Conservation (phyloP, 1,140 invertebrate species). For the Acromyrmex charruanus region DNA sequence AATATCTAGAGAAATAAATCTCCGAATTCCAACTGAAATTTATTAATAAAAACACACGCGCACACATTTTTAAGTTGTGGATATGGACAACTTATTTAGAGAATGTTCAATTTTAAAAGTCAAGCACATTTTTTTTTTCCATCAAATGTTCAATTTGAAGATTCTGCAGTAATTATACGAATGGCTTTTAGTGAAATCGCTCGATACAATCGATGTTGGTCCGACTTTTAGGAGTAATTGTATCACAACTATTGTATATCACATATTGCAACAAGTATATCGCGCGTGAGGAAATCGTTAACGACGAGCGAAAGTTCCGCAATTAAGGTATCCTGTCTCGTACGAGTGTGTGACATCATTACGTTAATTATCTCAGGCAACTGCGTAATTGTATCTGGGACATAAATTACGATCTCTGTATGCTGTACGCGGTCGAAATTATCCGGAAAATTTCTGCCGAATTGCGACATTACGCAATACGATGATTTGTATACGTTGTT, state of each 20-base stretch:
- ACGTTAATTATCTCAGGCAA: constrained; percentile 47
- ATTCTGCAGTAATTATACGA: neutral
- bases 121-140: neutral
- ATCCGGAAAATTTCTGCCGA: neutral
- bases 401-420: constrained; percentile 48
- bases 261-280: constrained; percentile 35
- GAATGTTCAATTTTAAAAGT: neutral
- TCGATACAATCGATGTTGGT: constrained; percentile 6
- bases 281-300: constrained; percentile 43
- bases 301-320: constrained; percentile 54
- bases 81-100: neutral
- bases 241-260: neutral
- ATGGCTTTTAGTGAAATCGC: neutral
- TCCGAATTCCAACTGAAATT: neutral
- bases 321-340: constrained; percentile 43
- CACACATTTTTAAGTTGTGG: neutral
- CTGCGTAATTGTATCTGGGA: constrained; percentile 36
- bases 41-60: too few relatives aligned
- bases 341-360: constrained; percentile 18
- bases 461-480: neutral
- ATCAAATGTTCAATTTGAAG: neutral
- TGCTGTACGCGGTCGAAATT: constrained; percentile 9
- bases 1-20: neutral
- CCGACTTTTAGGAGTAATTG: constrained; percentile 23
- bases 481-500: neutral